Percentiles rank a stretch among this genome's conserved stretches.
phyloP scores from a whole-genome alignment of 2,888 invertebrate genomes.

The Hemicrepidius hirtus region DNA sequence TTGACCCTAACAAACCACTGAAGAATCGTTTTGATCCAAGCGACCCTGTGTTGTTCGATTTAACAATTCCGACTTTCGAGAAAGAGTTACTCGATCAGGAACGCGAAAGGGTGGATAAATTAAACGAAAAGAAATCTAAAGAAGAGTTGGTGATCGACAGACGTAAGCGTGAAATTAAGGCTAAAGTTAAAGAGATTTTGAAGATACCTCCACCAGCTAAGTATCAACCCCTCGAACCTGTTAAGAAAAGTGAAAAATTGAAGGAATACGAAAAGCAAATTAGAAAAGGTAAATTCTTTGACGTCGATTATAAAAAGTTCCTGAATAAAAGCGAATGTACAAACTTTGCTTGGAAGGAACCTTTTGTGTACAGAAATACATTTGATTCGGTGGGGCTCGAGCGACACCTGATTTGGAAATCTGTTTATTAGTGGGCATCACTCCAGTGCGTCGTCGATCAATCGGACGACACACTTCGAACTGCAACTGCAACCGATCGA shows the following conservation, averaged over 20 bases:
- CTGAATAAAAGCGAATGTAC: slow-evolving; percentile 58
- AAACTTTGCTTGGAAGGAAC: slow-evolving; percentile 63
- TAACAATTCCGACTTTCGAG: slow-evolving; percentile 64
- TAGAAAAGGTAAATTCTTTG: slow-evolving; percentile 69
- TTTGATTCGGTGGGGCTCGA: slow-evolving; percentile 70
- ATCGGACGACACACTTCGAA: slow-evolving; percentile 62
- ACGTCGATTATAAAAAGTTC: slow-evolving; percentile 68
- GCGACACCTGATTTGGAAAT: slow-evolving; percentile 70
- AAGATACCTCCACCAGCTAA: slow-evolving; percentile 62
- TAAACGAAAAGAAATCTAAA: slow-evolving; percentile 68
- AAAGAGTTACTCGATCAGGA: slow-evolving; percentile 68
- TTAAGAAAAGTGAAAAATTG: slow-evolving; percentile 69
- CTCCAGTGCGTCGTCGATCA: slow-evolving; percentile 63
- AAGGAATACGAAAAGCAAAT: slow-evolving; percentile 68
- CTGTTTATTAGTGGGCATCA: slow-evolving; percentile 63
- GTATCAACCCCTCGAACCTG: slow-evolving; percentile 68
- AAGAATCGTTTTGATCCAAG: slow-evolving; percentile 53
- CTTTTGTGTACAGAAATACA: slow-evolving; percentile 66
- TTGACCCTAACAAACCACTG: slow-evolving; percentile 52
- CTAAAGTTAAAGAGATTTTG: slow-evolving; percentile 64
- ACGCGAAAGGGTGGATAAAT: slow-evolving; percentile 67
- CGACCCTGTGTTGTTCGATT: slow-evolving; percentile 56
- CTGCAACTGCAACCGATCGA: slow-evolving; percentile 50
- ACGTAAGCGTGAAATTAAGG: slow-evolving; percentile 65
- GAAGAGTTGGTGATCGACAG: slow-evolving; percentile 68